Conservation (phyloP, 2,888 invertebrate genomes). For the Plebejus anna region DNA sequence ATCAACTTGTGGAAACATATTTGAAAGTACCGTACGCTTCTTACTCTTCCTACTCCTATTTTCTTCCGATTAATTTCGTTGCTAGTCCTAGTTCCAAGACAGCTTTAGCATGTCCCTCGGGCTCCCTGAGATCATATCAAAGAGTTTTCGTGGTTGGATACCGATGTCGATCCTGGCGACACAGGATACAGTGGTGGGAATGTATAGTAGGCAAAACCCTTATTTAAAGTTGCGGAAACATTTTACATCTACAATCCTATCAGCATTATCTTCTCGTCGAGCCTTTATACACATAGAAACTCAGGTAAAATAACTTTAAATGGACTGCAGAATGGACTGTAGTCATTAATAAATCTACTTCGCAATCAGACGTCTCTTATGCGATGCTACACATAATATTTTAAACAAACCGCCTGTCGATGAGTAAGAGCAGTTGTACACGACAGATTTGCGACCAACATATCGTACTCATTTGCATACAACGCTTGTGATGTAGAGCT, state of each 20-base stretch:
- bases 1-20: neutral
- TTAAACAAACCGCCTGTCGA: constrained; percentile 47
- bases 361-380: constrained; percentile 10
- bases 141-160: too few relatives aligned
- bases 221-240: neutral
- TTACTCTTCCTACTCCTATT: too few relatives aligned
- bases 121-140: too few relatives aligned
- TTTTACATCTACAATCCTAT: neutral
- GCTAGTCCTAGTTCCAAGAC: too few relatives aligned
- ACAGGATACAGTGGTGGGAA: too few relatives aligned
- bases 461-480: constrained; percentile 66
- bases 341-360: neutral
- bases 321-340: neutral
- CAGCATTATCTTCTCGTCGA: neutral
- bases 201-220: too few relatives aligned
- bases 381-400: constrained; percentile 35
- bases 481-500: constrained; percentile 45
- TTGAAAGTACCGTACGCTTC: too few relatives aligned
- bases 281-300: neutral
- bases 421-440: constrained; percentile 49
- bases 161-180: too few relatives aligned
- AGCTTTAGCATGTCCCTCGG: too few relatives aligned
- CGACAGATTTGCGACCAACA: constrained; percentile 62
- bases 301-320: neutral
- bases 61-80: too few relatives aligned